These are phyloP conservation scores for Cheilosia vernalis DNA, from an alignment of 2,888 invertebrate genomes.

Conservation along the genomic window DNA sequence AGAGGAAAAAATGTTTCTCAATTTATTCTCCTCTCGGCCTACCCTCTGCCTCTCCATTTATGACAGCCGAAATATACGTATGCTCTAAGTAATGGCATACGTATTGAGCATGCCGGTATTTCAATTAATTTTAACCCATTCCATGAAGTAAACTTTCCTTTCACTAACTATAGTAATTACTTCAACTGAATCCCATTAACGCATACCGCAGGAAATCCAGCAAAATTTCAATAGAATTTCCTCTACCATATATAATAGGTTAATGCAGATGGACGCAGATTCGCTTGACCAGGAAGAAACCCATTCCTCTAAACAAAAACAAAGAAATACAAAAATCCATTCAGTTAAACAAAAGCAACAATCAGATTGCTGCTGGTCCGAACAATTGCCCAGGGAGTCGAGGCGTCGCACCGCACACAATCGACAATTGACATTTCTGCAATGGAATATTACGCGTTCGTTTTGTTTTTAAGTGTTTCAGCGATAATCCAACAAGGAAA, in stretches of 20 bases:
- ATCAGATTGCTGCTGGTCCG: slow-evolving; percentile 23
- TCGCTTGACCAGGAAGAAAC: slow-evolving; percentile 44
- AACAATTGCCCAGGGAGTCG: slow-evolving; percentile 24
- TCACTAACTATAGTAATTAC: slow-evolving; percentile 28
- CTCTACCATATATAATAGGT: neutral
- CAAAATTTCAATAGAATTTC: slow-evolving; percentile 8
- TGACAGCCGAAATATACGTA: no score
- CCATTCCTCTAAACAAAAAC: slow-evolving; percentile 13
- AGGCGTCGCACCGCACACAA: neutral
- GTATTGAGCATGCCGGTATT: no score
- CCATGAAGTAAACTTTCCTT: neutral
- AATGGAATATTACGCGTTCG: slow-evolving; percentile 8
- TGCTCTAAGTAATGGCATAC: no score
- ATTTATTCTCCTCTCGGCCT: no score
- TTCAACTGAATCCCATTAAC: slow-evolving; percentile 30
- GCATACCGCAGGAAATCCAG: slow-evolving; percentile 7
- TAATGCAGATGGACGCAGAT: slow-evolving; percentile 25
- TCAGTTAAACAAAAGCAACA: slow-evolving; percentile 31
- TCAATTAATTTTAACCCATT: neutral
- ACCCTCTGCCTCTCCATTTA: no score
- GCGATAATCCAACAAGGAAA: slow-evolving; percentile 48
- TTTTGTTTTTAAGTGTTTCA: slow-evolving; percentile 6
- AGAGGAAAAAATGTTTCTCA: no score
- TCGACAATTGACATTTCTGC: slow-evolving; percentile 17
- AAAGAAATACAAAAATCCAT: neutral